Conservation (phyloP, 92 coral and sea anemone genomes). For the Muricea muricata region DNA sequence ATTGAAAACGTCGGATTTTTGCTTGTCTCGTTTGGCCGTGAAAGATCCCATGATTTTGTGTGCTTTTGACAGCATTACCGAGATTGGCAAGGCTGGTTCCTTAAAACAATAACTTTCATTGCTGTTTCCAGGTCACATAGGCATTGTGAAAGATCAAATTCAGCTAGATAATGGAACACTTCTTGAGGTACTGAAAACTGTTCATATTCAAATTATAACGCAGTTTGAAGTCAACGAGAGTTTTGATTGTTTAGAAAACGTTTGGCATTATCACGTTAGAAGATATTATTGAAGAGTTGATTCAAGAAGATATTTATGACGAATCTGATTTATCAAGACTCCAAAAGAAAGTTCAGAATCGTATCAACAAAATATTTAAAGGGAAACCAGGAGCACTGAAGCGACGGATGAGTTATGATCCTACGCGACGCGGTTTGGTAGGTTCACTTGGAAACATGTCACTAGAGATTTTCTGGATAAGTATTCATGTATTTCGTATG, state of each 20-base stretch:
- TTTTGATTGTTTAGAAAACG: constrained; percentile 54
- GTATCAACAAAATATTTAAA: constrained; percentile 24
- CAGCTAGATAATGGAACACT: constrained; percentile 22
- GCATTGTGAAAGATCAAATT: constrained; percentile 36
- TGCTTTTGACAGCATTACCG: too few species aligned
- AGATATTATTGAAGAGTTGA: constrained; percentile 86
- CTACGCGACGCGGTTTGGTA: not conserved
- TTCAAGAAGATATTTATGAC: constrained; percentile 97
- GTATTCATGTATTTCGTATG: too few species aligned
- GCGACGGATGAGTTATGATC: constrained; percentile 11
- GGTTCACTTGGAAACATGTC: too few species aligned
- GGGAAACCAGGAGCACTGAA: not conserved
- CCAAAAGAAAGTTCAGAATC: constrained; percentile 40
- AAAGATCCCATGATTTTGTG: too few species aligned
- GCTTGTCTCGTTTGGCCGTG: too few species aligned
- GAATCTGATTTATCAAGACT: constrained; percentile 72
- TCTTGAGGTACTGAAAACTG: constrained; percentile 27
- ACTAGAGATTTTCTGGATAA: too few species aligned
- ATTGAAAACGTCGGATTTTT: too few species aligned
- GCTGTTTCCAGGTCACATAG: constrained; percentile 30
- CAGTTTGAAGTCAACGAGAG: too few species aligned
- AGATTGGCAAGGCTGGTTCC: too few species aligned
- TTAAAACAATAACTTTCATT: not conserved
- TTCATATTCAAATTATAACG: too few species aligned
- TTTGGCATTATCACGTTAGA: constrained; percentile 96